Evolutionary conservation across 2,113 vertebrate genomes (phyloP).

Genomic region (Protobothrops flavoviridis): DNA sequence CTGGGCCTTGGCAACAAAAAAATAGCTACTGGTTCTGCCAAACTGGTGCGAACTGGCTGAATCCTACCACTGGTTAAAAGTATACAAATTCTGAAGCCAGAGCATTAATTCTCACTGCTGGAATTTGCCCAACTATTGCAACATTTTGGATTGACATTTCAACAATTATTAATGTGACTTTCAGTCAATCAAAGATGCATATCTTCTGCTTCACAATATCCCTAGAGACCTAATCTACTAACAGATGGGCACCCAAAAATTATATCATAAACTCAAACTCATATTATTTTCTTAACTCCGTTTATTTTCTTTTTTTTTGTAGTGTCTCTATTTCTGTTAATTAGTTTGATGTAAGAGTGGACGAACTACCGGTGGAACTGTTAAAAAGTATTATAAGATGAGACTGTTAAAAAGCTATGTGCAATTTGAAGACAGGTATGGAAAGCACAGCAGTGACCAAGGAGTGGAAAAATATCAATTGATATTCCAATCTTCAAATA

Average conservation of each 20-base stretch:
- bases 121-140: neutral
- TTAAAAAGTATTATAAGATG: neutral
- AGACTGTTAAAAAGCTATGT: neutral
- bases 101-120: neutral
- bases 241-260: neutral
- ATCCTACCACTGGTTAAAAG: neutral
- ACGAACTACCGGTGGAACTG: neutral
- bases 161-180: neutral
- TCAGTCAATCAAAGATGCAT: neutral
- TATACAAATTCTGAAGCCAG: neutral
- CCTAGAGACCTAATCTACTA: neutral
- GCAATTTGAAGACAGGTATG: neutral
- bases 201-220: neutral
- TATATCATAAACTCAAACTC: neutral
- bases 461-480: neutral
- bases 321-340: neutral
- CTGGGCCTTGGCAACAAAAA: too few species aligned
- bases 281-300: neutral
- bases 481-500: neutral
- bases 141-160: neutral
- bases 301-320: neutral
- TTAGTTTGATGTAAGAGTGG: neutral
- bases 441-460: neutral
- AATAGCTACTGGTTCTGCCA: too few species aligned
- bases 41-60: too few species aligned